Conservation (phyloP, 2,113 vertebrate species). For the Oceanodroma tethys region DNA sequence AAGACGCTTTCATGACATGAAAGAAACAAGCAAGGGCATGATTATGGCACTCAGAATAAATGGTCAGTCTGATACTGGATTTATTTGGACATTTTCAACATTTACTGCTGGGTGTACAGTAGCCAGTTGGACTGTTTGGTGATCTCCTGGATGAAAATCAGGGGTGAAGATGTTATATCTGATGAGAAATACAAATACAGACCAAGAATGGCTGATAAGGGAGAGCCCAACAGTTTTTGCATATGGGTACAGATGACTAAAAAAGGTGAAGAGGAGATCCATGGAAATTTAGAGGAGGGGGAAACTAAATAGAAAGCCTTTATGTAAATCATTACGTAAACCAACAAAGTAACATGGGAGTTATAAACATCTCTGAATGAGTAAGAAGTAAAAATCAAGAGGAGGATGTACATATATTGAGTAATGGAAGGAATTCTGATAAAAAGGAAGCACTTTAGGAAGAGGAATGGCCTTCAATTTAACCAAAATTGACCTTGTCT, state of each 20-base stretch:
- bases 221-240: neutral
- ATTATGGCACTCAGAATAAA: neutral
- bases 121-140: neutral
- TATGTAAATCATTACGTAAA: neutral
- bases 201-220: neutral
- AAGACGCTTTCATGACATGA: neutral
- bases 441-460: fast-evolving
- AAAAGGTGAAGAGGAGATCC: neutral
- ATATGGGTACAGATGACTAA: neutral
- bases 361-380: neutral
- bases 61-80: neutral
- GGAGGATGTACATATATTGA: neutral
- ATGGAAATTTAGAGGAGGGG: neutral
- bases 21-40: neutral
- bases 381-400: neutral
- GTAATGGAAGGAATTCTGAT: neutral
- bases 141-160: neutral
- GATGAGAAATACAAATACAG: neutral
- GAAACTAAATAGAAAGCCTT: neutral
- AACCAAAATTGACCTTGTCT: neutral
- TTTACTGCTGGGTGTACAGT: neutral
- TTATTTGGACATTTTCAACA: neutral
- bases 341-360: neutral
- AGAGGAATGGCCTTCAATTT: neutral
- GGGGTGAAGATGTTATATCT: neutral